phyloP scores from a whole-genome alignment of 2,888 invertebrate genomes.

The Zootermopsis nevadensis region DNA sequence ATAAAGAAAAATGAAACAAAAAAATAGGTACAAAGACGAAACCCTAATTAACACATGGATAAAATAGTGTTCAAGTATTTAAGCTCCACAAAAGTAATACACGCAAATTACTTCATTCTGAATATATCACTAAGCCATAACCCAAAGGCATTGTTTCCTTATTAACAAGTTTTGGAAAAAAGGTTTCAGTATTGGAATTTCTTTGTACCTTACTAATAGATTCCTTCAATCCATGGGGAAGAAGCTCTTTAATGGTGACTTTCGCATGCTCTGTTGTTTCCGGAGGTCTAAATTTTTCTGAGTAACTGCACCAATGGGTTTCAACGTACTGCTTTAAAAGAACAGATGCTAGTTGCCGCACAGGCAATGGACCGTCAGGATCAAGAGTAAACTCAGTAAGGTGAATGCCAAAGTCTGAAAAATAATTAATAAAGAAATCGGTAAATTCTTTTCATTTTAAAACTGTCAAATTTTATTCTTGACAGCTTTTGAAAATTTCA shows the following conservation, averaged over 20 bases:
- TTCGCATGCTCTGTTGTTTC: conserved; percentile 70
- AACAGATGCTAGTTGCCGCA: conserved; percentile 77
- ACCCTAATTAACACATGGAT: too few relatives aligned
- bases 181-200: neutral
- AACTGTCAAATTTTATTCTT: too few relatives aligned
- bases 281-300: conserved; percentile 69
- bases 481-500: too few relatives aligned
- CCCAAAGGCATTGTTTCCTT: neutral
- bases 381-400: conserved; percentile 76
- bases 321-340: conserved; percentile 78
- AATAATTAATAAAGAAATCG: neutral
- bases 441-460: too few relatives aligned
- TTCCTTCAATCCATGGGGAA: conserved; percentile 74
- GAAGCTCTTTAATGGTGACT: conserved; percentile 70
- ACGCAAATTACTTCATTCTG: too few relatives aligned
- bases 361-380: conserved; percentile 68
- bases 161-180: neutral
- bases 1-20: too few relatives aligned
- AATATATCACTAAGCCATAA: too few relatives aligned
- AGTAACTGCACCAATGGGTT: conserved; percentile 72
- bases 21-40: too few relatives aligned
- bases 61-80: too few relatives aligned
- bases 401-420: conserved; percentile 70
- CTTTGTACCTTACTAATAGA: conserved; percentile 71
- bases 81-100: too few relatives aligned